Base-by-base conservation (phyloP, 2,113 vertebrate genomes). In the Heptranchias perlo region DNA sequence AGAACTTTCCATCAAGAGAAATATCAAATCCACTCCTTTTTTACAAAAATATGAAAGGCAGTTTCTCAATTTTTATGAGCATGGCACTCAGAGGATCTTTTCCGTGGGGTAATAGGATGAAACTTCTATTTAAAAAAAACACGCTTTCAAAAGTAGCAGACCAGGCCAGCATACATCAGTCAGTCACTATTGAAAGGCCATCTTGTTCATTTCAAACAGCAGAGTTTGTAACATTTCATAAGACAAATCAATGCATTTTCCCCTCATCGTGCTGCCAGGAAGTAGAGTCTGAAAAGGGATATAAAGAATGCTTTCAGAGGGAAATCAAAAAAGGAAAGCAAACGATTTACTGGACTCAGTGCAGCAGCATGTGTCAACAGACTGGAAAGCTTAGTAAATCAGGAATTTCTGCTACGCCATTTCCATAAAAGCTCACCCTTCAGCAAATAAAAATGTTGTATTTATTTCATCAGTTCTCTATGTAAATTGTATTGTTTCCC, bases 271-370 rank as follows among this genome's bases (percentile, higher is more conserved):
- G 31, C 23, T 73, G 94, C 65, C 94, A 95, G 94, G 47, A 95
- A 95, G 94, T 69, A 67, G 39, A 95, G 94, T 95, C 94, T 95
- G 65, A 73, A 52, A 62, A 93, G 47, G 94, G 94, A 95, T 69
- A 95, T 95, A 95, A 95, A 95, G 94, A 69, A 95, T 95, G 94
- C 94, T 95, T 95, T 95, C 64, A 95, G 65, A 67, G 16, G 65
- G 47, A 95, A 52, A 52, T 95, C 8, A 69, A 52, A 69, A 39
- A 95, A 49, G 44, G 65, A 95, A 95, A 95, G 64, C 94, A 95
- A 69, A 69, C n/a, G n/a, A n/a, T n/a, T n/a, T n/a, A n/a, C 94
- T 93, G 94, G 64, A 95, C 25, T 69, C 94, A 49, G 58, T 14
- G 21, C 44, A 95, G 44, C 28, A 49, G 64, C 94, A 95, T 93